Evolutionary conservation across 2,797 vertebrate genomes (phyloP).

Genomic region (Morus bassanus): DNA sequence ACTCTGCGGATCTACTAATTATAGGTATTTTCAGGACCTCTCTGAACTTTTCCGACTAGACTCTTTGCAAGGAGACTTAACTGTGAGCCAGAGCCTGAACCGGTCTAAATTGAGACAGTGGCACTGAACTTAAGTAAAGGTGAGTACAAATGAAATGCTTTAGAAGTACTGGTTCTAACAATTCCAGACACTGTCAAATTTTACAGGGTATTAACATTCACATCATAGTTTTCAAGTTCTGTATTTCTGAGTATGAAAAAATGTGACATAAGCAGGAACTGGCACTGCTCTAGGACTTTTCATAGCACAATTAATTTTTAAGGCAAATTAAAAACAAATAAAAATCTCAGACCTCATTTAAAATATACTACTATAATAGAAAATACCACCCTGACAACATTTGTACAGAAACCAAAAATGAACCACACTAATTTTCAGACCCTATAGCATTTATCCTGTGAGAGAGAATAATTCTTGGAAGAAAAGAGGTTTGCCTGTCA

Average conservation of each 20-base stretch:
- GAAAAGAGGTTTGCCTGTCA: constrained; percentile 34
- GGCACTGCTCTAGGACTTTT: background rate
- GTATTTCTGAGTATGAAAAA: background rate
- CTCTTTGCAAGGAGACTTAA: constrained; percentile 32
- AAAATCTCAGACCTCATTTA: background rate
- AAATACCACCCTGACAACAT: background rate
- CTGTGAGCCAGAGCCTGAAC: background rate
- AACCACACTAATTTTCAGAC: background rate
- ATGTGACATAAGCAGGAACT: background rate
- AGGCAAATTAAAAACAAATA: background rate
- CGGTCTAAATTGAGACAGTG: background rate
- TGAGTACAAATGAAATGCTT: background rate
- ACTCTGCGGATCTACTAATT: constrained; percentile 17
- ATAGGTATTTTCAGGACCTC: constrained; percentile 18
- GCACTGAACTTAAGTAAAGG: constrained; percentile 2
- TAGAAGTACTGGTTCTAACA: background rate
- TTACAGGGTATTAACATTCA: constrained; percentile 3
- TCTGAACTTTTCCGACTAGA: constrained; percentile 13
- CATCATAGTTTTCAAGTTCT: background rate
- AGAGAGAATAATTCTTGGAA: constrained; percentile 20
- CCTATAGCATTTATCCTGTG: background rate
- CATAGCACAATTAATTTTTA: background rate
- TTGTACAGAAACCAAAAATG: background rate
- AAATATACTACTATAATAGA: background rate
- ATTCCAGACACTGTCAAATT: background rate